A percentile compares a stretch with the other conserved stretches of the same genome.
phyloP scores from a whole-genome alignment of 2,888 invertebrate species.

The Coremacera marginata region DNA sequence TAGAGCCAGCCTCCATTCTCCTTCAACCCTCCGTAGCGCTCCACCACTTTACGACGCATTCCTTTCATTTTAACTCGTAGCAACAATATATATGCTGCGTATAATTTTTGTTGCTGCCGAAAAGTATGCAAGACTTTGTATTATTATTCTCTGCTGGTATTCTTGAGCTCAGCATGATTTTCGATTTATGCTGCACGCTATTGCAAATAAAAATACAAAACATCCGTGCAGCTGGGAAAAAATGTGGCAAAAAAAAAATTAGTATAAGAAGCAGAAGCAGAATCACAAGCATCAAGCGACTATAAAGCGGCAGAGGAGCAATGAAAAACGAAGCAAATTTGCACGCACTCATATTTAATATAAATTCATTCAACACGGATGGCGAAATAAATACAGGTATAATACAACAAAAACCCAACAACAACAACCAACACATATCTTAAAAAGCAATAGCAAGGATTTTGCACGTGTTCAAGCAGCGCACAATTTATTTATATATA shows the following conservation, averaged over 20 bases:
- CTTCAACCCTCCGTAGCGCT: too few species aligned
- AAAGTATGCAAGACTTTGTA: slow-evolving; percentile 7
- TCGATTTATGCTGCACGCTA: slow-evolving; percentile 8
- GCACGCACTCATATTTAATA: slow-evolving; percentile 20
- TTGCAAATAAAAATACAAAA: not conserved
- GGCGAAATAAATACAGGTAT: not conserved
- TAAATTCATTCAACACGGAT: slow-evolving; percentile 2
- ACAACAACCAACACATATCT: not conserved
- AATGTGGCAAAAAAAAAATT: not conserved
- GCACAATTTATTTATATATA: not conserved
- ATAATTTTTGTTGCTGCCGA: not conserved
- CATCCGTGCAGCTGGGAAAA: not conserved
- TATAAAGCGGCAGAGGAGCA: not conserved
- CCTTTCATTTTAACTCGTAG: not conserved
- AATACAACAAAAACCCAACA: too few species aligned
- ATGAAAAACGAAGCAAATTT: not conserved
- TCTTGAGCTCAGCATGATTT: slow-evolving; percentile 7
- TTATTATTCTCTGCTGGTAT: not conserved
- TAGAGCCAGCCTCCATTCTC: too few species aligned
- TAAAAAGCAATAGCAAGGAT: not conserved
- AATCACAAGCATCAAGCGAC: not conserved
- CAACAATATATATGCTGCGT: too few species aligned
- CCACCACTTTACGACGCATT: too few species aligned
- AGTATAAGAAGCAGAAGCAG: not conserved
- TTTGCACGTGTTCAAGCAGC: not conserved